Percentiles rank a stretch among this genome's conserved stretches.
phyloP scores from a whole-genome alignment of 2,113 vertebrate genomes.

The Dolichotis patagonum region DNA sequence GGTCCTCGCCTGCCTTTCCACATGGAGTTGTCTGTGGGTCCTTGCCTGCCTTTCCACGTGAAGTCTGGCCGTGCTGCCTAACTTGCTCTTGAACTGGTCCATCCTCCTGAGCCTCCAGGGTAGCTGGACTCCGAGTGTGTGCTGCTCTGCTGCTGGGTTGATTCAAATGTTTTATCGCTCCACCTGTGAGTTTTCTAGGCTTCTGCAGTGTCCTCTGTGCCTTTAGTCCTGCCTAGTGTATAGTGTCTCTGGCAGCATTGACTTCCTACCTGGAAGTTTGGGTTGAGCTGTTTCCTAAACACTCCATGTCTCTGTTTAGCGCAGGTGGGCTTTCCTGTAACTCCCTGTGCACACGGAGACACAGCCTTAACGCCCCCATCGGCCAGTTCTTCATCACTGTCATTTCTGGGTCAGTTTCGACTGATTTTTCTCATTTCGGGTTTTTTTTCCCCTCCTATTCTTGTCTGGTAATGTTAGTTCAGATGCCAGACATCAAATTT shows the following conservation, averaged over 20 bases:
- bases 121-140: neutral
- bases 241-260: neutral
- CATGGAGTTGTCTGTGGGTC: no score
- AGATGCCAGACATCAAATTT: conserved; percentile 23
- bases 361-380: neutral
- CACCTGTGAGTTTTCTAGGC: neutral
- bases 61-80: neutral
- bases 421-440: neutral
- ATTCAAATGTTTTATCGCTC: neutral
- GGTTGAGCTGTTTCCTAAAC: neutral
- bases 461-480: conserved; percentile 49
- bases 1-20: neutral
- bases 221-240: neutral
- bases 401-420: neutral
- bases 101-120: neutral
- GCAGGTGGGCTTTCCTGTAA: neutral
- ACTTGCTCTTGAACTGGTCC: neutral
- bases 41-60: no score
- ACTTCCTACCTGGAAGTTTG: neutral
- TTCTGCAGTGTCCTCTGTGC: neutral
- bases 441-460: conserved; percentile 16
- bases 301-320: neutral
- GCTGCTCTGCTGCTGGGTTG: neutral
- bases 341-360: neutral
- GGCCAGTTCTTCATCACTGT: neutral